phyloP scores from a whole-genome alignment of 2,888 invertebrate genomes.

The Tetrapedia diversipes region DNA sequence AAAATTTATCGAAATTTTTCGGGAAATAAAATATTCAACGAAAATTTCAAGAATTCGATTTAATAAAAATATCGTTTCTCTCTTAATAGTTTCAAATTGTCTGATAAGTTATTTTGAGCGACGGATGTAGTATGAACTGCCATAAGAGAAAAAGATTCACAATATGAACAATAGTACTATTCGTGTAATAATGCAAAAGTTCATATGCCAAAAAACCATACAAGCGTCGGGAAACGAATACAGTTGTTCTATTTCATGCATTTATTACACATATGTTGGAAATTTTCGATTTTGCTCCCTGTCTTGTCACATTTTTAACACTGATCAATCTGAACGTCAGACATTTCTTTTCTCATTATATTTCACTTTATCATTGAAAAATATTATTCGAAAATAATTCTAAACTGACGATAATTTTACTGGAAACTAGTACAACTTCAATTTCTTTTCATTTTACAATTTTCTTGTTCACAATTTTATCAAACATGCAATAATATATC shows the following conservation, averaged over 20 bases:
- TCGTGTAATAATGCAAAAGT: constrained; percentile 8
- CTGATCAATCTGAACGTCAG: constrained; percentile 6
- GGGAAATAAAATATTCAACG: background rate
- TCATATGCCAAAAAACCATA: constrained; percentile 16
- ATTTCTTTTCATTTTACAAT: background rate
- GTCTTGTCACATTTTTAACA: background rate
- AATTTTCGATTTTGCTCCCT: constrained; percentile 7
- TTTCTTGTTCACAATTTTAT: background rate
- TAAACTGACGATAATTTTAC: too few species aligned
- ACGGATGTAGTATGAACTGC: constrained; percentile 6
- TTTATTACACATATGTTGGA: constrained; percentile 19
- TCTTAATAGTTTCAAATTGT: background rate
- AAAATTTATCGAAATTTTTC: background rate
- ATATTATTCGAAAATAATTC: too few species aligned
- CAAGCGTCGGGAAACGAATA: background rate
- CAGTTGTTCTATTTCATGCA: constrained; percentile 24
- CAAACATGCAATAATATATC: background rate
- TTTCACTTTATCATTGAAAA: background rate
- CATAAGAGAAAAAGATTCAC: background rate
- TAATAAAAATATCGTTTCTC: background rate
- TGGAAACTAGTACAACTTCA: background rate
- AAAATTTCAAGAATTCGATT: background rate
- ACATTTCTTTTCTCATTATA: constrained; percentile 6
- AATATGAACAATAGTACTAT: constrained; percentile 25
- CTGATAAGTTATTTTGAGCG: background rate